phyloP scores from a whole-genome alignment of 2,113 vertebrate species.

The Lophotis ruficrista region DNA sequence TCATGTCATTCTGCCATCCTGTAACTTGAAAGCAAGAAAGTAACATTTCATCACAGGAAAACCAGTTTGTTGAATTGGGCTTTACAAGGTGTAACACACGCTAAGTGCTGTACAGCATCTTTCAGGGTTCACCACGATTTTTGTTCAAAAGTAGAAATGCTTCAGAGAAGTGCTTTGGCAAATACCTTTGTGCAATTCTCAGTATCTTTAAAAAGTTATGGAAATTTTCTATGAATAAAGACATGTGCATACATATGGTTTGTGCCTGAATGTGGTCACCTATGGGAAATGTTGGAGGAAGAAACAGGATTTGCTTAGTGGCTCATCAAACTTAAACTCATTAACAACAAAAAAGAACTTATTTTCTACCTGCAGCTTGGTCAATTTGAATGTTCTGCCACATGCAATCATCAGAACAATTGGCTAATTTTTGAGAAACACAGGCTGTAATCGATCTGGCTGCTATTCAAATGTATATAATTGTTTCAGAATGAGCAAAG shows the following conservation, averaged over 20 bases:
- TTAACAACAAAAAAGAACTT: neutral
- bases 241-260: neutral
- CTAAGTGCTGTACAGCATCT: neutral
- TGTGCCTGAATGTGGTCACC: neutral
- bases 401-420: neutral
- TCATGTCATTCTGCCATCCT: neutral
- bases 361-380: neutral
- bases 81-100: neutral
- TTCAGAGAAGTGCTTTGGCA: neutral
- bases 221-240: neutral
- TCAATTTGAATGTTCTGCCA: neutral
- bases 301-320: neutral
- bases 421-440: neutral
- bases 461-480: conserved; percentile 24
- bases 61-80: neutral
- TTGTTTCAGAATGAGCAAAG: conserved; percentile 44
- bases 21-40: neutral
- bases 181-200: neutral
- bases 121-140: neutral
- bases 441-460: neutral
- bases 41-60: neutral
- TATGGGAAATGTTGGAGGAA: neutral
- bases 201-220: neutral
- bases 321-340: neutral
- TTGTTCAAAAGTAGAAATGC: neutral